A percentile compares a stretch with the other conserved stretches of the same genome.
Conservation (phyloP, 2,797 vertebrate genomes). For the Myripristis murdjan region DNA sequence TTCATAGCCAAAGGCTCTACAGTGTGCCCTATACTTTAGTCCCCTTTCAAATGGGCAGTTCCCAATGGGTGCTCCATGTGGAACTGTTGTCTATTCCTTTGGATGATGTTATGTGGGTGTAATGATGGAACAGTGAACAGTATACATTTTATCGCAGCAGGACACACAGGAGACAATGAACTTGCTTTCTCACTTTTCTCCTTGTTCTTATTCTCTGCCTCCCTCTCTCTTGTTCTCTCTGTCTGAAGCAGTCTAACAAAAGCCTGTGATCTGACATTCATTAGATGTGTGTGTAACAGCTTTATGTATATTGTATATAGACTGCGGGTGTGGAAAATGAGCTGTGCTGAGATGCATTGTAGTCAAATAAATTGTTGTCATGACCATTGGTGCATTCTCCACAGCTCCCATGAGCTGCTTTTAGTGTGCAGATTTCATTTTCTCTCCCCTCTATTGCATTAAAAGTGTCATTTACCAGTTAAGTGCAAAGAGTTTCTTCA, state of each 20-base stretch:
- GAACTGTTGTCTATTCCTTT: constrained; percentile 48
- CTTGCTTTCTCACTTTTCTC: neutral
- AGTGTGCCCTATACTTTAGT: neutral
- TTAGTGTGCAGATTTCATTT: constrained; percentile 47
- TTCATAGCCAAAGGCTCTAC: constrained; percentile 10
- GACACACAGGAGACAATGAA: constrained; percentile 8
- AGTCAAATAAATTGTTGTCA: constrained; percentile 34
- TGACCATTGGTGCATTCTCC: constrained; percentile 48
- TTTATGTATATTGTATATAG: neutral
- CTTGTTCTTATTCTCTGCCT: neutral
- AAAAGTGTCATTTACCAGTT: constrained; percentile 61
- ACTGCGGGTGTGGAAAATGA: constrained; percentile 15
- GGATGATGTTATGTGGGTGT: constrained; percentile 46
- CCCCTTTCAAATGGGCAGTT: constrained; percentile 18
- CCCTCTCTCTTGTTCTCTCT: neutral
- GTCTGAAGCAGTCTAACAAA: neutral
- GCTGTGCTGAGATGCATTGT: constrained; percentile 30
- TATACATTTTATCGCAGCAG: constrained; percentile 19
- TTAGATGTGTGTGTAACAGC: no score
- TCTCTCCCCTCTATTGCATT: constrained; percentile 52
- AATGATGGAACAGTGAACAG: constrained; percentile 10
- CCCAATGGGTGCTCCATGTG: constrained; percentile 13
- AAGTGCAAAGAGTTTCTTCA: constrained; percentile 62
- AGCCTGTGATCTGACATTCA: no score
- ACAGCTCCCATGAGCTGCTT: constrained; percentile 43